Evolutionary conservation across 2,797 vertebrate species (phyloP), one percentile per base, ranked within the genome.

Genomic region (Vespertilio murinus): DNA sequence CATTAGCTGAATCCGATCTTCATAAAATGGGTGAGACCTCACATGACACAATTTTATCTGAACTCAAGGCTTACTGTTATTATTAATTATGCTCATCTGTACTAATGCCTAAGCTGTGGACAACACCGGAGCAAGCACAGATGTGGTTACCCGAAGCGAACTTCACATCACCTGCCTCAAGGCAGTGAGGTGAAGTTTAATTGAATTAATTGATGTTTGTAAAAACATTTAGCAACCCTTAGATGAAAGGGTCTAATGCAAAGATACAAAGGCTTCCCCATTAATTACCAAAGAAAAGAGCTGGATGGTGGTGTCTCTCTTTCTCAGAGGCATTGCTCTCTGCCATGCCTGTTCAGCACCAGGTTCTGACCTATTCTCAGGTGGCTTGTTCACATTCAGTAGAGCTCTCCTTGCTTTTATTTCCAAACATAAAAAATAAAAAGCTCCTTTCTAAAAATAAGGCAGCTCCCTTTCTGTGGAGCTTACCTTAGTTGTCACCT

Each of bases 151-250:
- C 83, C n/a, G 12, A 77, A 93, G 75, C 95, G 82, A 96, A 93
- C 88, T 64, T 61, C 59, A 61, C 59, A 30, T 61, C 59, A 94
- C 45, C 82, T 91, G 45, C 90, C 95, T 95, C 90, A 94, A 82
- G 78, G 92, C 94, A 42, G n/a, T 75, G n/a, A 54, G n/a, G 30
- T 59, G 52, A 94, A 89, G 73, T 70, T 91, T 96, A 95, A 96
- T 40, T 95, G 88, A 75, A 95, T 96, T 97, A 96, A 97, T 96
- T 92, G 87, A 45, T 18, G 45, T 96, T 94, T 96, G 64, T 91
- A 94, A 97, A 97, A 97, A 92, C 92, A 92, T 56, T 83, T 89
- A 92, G 79, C 80, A 92, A 56, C 49, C 8, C 82, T 79, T 79
- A 61, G 92, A 96, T 97, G 64, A 97, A 95, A 96, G 86, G 67